A percentile compares a stretch with the other conserved stretches of the same genome.
Evolutionary conservation across 2,888 invertebrate genomes (phyloP).

Genomic region (Andrena bucephala): DNA sequence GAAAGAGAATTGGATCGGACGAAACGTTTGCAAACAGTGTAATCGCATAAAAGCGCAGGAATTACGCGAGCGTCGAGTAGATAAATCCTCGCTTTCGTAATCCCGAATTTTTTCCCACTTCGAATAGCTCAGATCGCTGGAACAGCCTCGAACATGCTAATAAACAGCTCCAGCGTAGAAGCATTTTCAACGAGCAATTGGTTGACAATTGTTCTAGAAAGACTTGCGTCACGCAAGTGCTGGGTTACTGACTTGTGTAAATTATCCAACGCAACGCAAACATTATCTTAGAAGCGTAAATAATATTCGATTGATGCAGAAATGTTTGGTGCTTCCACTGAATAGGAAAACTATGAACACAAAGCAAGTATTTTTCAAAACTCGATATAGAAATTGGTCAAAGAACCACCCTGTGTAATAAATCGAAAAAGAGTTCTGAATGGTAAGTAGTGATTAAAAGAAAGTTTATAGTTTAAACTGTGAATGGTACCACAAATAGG

Average conservation of each 20-base stretch:
- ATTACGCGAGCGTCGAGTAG: background rate
- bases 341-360: too few species aligned
- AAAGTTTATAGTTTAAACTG: too few species aligned
- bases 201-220: conserved; percentile 27
- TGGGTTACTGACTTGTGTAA: conserved; percentile 47
- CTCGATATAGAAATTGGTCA: too few species aligned
- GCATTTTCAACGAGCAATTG: conserved; percentile 4
- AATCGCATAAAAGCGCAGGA: background rate
- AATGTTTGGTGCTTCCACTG: too few species aligned
- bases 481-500: too few species aligned
- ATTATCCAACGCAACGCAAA: conserved; percentile 20
- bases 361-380: too few species aligned
- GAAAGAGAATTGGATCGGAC: background rate
- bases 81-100: background rate
- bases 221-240: conserved; percentile 23
- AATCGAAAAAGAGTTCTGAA: too few species aligned
- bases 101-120: background rate
- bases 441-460: too few species aligned
- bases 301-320: too few species aligned
- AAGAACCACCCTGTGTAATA: too few species aligned
- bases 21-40: background rate
- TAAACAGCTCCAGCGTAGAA: background rate
- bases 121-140: background rate
- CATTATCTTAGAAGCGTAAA: background rate
- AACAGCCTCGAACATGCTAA: background rate